Percentiles rank a stretch among this genome's conserved stretches.
Evolutionary conservation across 2,113 vertebrate genomes (phyloP).

Genomic region (Cavia aperea): DNA sequence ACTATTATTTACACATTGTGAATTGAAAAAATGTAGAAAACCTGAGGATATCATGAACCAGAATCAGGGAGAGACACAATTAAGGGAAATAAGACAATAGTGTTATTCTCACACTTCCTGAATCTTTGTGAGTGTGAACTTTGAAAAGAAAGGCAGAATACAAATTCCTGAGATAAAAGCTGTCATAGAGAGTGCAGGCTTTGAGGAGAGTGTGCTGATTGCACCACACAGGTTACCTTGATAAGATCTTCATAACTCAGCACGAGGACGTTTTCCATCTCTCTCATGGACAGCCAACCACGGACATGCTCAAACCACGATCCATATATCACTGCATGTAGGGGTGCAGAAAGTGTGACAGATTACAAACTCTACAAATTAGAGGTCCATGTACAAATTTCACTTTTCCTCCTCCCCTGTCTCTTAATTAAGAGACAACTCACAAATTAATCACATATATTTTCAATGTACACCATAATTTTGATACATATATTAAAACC

Average conservation of each 20-base stretch:
- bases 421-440: no score
- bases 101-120: not conserved
- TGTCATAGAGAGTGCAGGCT: no score
- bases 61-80: not conserved
- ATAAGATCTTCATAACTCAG: not conserved
- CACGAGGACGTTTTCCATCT: not conserved
- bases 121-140: not conserved
- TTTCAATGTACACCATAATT: no score
- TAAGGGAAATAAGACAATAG: not conserved
- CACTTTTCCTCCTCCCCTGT: no score
- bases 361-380: no score
- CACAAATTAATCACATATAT: no score
- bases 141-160: not conserved
- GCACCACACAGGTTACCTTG: not conserved
- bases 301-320: not conserved
- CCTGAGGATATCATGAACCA: no score
- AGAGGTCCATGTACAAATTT: no score
- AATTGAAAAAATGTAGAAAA: not conserved
- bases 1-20: no score
- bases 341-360: no score
- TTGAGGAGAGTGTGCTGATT: not conserved
- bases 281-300: not conserved
- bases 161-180: no score
- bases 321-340: not conserved
- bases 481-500: no score